phyloP scores from a whole-genome alignment of 2,888 invertebrate genomes.

The Chouioia cunea region DNA sequence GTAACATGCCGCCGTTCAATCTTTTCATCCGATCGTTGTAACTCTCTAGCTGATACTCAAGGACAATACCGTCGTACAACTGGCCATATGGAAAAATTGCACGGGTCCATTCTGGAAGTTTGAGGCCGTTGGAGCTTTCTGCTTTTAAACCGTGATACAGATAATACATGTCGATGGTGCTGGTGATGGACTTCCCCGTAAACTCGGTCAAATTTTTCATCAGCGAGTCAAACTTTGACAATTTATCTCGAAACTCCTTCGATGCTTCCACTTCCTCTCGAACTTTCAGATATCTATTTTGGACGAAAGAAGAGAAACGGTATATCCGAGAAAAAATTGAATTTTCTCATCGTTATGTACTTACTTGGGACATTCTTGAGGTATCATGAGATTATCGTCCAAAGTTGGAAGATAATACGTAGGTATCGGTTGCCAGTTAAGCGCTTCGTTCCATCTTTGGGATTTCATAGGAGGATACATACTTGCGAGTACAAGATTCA shows the following conservation, averaged over 20 bases:
- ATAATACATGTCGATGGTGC: slow-evolving; percentile 51
- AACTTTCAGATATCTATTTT: slow-evolving; percentile 52
- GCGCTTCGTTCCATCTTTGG: too few species aligned
- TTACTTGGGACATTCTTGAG: slow-evolving; percentile 48
- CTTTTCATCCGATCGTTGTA: slow-evolving; percentile 70
- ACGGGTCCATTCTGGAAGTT: slow-evolving; percentile 72
- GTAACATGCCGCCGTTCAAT: slow-evolving; percentile 70
- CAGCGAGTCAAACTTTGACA: slow-evolving; percentile 45
- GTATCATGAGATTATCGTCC: slow-evolving; percentile 48
- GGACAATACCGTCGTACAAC: slow-evolving; percentile 69
- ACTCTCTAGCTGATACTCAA: slow-evolving; percentile 73
- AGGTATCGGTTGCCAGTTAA: slow-evolving; percentile 78
- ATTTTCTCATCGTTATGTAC: not conserved
- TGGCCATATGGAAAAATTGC: slow-evolving; percentile 70
- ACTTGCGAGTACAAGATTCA: slow-evolving; percentile 76
- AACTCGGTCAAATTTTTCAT: slow-evolving; percentile 48
- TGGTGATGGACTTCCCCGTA: slow-evolving; percentile 50
- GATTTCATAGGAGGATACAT: slow-evolving; percentile 78
- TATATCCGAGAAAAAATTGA: too few species aligned
- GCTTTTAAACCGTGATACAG: slow-evolving; percentile 59
- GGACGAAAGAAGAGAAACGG: not conserved
- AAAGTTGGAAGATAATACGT: slow-evolving; percentile 4
- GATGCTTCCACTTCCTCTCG: slow-evolving; percentile 39
- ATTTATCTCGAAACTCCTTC: slow-evolving; percentile 44
- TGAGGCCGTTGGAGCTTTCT: slow-evolving; percentile 71